These are phyloP conservation scores for Bombus confusus DNA, from an alignment of 1,140 invertebrate species.

Conservation along the genomic window DNA sequence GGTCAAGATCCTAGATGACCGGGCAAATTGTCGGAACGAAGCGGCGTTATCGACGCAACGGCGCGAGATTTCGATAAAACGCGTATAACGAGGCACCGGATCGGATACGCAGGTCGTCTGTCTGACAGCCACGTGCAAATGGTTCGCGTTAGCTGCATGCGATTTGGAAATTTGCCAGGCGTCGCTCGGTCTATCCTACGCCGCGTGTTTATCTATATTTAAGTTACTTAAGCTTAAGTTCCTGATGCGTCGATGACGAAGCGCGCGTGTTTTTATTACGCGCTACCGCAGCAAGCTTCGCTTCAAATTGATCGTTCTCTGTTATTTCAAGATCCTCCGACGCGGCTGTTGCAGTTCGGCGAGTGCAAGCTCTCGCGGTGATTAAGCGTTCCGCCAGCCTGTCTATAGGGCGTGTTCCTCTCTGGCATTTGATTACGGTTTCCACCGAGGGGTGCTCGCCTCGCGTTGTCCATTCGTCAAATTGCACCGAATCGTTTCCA, in stretches of 20 bases:
- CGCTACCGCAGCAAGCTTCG: rapidly evolving
- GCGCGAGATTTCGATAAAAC: not conserved
- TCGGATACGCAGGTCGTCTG: not conserved
- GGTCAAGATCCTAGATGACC: not conserved
- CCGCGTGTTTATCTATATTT: not conserved
- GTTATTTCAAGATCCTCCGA: no score
- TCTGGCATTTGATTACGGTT: not conserved
- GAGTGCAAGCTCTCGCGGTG: no score
- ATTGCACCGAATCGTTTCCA: not conserved
- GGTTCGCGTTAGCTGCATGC: no score
- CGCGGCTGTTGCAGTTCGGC: not conserved
- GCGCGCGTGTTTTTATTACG: not conserved
- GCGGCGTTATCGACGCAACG: no score
- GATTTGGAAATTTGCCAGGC: not conserved
- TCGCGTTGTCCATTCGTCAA: not conserved
- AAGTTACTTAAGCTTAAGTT: not conserved
- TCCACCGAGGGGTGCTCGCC: not conserved
- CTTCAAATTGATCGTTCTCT: not conserved
- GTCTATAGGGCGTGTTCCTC: not conserved
- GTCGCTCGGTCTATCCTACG: not conserved
- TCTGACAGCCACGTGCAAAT: no score
- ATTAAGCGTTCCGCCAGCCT: not conserved
- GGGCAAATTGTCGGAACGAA: not conserved
- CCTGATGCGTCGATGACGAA: not conserved
- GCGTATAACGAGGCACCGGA: not conserved